These are phyloP conservation scores for Coboldia fuscipes DNA, from an alignment of 1,140 invertebrate species.

Conservation along the genomic window DNA sequence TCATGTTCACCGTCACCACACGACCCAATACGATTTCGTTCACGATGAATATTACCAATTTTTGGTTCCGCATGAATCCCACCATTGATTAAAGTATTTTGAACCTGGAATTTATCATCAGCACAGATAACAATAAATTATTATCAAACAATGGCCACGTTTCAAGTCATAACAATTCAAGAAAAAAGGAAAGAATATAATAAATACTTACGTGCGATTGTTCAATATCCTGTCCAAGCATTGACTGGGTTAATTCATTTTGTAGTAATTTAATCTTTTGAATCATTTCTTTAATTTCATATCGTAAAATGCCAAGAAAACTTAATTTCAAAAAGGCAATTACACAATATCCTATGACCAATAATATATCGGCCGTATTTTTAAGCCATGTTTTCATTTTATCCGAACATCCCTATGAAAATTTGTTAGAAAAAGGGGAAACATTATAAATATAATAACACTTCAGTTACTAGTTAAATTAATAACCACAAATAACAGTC, in stretches of 20 bases:
- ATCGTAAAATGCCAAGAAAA: conserved; percentile 67
- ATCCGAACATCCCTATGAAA: conserved; percentile 38
- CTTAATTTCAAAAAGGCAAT: conserved; percentile 76
- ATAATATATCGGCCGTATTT: conserved; percentile 55
- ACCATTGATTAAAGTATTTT: conserved; percentile 22
- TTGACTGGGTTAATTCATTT: conserved; percentile 22
- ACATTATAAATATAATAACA: background rate
- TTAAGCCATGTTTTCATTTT: conserved; percentile 46
- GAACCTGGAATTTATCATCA: conserved; percentile 3
- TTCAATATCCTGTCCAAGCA: conserved; percentile 16
- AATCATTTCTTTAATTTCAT: conserved; percentile 76
- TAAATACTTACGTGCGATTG: conserved; percentile 1
- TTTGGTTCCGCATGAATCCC: conserved; percentile 22
- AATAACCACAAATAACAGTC: no score
- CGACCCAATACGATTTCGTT: conserved; percentile 22
- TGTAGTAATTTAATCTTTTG: conserved; percentile 56
- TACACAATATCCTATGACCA: conserved; percentile 73
- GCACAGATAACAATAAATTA: conserved; percentile 2
- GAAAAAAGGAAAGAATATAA: background rate
- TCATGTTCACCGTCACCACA: conserved; percentile 27
- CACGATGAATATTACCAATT: conserved; percentile 24
- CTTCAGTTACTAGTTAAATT: no score
- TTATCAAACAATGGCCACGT: no score
- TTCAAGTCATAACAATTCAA: no score
- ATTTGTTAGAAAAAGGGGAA: background rate